Evolutionary conservation across 2,797 vertebrate species (phyloP).

Genomic region (Dromococcyx pavoninus): DNA sequence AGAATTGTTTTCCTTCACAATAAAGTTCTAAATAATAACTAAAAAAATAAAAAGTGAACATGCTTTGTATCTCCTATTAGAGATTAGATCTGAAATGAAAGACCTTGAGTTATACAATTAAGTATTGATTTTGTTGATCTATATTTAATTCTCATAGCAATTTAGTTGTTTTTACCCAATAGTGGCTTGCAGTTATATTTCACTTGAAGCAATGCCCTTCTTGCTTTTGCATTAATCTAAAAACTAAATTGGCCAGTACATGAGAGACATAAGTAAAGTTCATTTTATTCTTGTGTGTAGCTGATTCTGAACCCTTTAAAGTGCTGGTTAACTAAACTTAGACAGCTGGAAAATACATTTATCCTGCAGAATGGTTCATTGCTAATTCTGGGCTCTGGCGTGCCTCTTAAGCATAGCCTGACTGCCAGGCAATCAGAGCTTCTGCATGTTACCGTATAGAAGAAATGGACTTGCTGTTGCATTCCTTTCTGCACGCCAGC

Average conservation of each 20-base stretch:
- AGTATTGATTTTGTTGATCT: conserved; percentile 80
- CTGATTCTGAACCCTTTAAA: conserved; percentile 58
- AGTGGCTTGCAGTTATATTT: conserved; percentile 62
- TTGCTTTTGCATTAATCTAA: conserved; percentile 70
- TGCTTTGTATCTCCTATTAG: conserved; percentile 65
- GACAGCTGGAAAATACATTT: conserved; percentile 58
- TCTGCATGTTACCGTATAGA: background rate
- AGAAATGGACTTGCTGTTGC: background rate
- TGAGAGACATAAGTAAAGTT: conserved; percentile 70
- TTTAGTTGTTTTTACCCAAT: conserved; percentile 67
- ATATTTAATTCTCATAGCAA: conserved; percentile 77
- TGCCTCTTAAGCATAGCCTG: background rate
- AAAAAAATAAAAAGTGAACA: conserved; percentile 55
- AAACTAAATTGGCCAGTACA: conserved; percentile 71
- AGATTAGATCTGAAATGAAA: conserved; percentile 73
- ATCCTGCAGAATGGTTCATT: conserved; percentile 26
- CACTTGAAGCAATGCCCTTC: conserved; percentile 55
- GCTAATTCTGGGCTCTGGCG: background rate
- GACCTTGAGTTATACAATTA: conserved; percentile 75
- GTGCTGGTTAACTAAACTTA: conserved; percentile 56
- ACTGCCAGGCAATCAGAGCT: background rate
- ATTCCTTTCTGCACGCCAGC: background rate
- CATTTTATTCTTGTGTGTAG: conserved; percentile 42
- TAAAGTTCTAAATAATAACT: conserved; percentile 66
- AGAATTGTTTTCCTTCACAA: conserved; percentile 50